Base-by-base conservation (phyloP, 2,888 invertebrate species). In the Darwinula stevensoni region DNA sequence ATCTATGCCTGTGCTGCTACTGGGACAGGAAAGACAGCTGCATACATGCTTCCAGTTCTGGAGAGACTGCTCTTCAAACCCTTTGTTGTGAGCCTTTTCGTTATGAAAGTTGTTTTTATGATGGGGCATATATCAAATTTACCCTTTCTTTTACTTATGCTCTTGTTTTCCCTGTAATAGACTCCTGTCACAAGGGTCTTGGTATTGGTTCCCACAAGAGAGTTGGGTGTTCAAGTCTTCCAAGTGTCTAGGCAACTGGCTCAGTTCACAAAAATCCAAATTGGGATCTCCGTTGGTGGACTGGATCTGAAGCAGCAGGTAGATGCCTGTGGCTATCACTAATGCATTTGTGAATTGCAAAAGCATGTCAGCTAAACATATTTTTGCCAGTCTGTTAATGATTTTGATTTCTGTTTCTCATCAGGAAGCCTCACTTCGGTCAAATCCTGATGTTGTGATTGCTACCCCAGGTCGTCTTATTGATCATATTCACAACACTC, bases 1-100 rank as follows among this genome's bases (percentile, higher is more conserved):
- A 68, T 97, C 41, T 94, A 91, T 55, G 97, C 88, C 6, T 97
- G 94, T 58, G 94, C 97, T 16, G 88, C 91, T 1, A 97, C 94
- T 0, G 97, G 97, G 32, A 73, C 78, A 4, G 91, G 94, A 33
- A 97, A 99, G 61, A 97, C 97, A 0, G 88, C 86, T 0, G 94
- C 97, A 0, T 97, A 91, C 51, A 91, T 97, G 80, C 54, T 97
- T 41, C 97, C 97, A 0, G 84, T 88, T 2, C 48, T 97, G 32
- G 97, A 97, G 54, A 62, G 94, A 38, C 59, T 97, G 36, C 52
- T 94, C 9, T 91, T 76, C 50, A 67, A 75, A 41, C 73, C 86
- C 0, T 58, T 64, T 18, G 63, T 67, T 22, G 6, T n/a, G n/a
- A n/a, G n/a, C n/a, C n/a, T n/a, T n/a, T n/a, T n/a, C n/a, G n/a